phyloP scores from a whole-genome alignment of 2,797 vertebrate species.

The Aotus griseimembra region DNA sequence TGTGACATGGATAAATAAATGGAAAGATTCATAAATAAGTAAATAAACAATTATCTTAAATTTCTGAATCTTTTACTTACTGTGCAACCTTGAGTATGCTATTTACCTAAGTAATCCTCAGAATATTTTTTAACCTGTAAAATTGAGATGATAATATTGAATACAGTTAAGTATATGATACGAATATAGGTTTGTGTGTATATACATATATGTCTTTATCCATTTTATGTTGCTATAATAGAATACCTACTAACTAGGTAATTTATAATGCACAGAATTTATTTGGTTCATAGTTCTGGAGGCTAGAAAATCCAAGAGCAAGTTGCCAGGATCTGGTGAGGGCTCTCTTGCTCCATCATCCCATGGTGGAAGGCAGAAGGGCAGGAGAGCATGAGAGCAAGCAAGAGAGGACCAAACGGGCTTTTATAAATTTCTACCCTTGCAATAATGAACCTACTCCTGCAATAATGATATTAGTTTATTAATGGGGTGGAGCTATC shows the following conservation, averaged over 20 bases:
- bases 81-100: not conserved
- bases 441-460: not conserved
- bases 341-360: not conserved
- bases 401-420: not conserved
- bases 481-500: not conserved
- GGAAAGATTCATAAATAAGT: not conserved
- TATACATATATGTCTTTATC: not conserved
- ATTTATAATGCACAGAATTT: not conserved
- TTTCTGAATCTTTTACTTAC: not conserved
- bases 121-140: not conserved
- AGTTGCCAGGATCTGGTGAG: not conserved
- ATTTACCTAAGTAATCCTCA: not conserved
- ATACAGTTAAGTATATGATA: not conserved
- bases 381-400: not conserved
- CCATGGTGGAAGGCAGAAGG: not conserved
- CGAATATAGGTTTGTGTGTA: accelerated
- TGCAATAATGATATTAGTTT: not conserved
- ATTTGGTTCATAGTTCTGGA: not conserved
- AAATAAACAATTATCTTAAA: not conserved
- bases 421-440: not conserved
- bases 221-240: not conserved
- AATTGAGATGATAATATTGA: not conserved
- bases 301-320: not conserved
- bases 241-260: not conserved
- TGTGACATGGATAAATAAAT: not conserved